These are phyloP conservation scores for Mus minutoides DNA, from an alignment of 2,797 vertebrate genomes.

Conservation along the genomic window DNA sequence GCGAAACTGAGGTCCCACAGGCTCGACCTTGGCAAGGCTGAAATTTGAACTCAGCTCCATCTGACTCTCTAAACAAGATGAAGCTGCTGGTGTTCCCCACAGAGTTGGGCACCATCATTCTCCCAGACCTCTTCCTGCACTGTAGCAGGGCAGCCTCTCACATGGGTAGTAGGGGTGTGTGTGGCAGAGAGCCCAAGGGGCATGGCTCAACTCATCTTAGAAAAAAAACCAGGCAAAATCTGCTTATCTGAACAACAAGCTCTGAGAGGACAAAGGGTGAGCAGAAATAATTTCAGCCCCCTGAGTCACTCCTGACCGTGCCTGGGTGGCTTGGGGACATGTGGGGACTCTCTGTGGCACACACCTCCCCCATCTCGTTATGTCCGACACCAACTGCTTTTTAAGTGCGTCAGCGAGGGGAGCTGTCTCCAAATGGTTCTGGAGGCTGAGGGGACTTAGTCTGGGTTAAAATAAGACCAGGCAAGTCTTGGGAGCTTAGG, in stretches of 20 bases:
- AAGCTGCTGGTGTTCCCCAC: neutral
- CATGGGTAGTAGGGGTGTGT: neutral
- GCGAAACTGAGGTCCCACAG: neutral
- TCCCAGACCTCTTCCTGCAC: too few species aligned
- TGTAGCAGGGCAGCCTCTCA: too few species aligned
- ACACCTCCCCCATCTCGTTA: neutral
- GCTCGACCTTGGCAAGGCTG: neutral
- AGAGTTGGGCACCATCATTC: neutral
- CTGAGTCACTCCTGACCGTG: conserved; percentile 5
- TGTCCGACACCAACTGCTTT: neutral
- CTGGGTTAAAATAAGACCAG: conserved; percentile 23
- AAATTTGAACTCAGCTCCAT: neutral
- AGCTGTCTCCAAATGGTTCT: neutral
- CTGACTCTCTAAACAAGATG: neutral
- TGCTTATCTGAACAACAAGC: neutral
- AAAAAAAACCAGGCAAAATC: neutral
- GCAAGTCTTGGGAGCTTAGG: neutral
- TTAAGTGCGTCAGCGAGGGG: neutral
- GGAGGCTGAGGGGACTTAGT: neutral
- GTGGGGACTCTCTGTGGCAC: neutral
- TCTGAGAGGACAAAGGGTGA: conserved; percentile 12
- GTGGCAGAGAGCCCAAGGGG: neutral
- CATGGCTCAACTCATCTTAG: neutral
- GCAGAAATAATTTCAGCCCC: neutral
- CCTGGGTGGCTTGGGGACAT: neutral